Percentiles rank a stretch among this genome's conserved stretches.
Conservation (phyloP, 2,888 invertebrate genomes). For the Pollenia griseotomentosa region DNA sequence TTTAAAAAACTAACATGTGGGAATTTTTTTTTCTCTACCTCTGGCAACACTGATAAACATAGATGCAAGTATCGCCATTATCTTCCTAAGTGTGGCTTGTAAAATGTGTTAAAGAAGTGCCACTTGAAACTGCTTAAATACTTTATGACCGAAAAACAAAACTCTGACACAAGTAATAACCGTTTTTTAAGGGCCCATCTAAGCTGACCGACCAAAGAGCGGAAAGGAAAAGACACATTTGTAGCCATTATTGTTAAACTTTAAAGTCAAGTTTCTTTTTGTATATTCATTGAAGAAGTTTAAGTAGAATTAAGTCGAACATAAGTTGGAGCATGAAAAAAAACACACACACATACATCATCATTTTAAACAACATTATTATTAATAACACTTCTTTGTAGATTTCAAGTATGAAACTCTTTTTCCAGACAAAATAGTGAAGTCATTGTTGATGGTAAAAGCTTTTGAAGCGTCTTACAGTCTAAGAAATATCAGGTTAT, state of each 20-base stretch:
- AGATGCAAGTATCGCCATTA: too few relatives aligned
- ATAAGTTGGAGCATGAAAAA: not conserved
- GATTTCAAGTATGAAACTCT: constrained; percentile 19
- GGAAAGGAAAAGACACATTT: not conserved
- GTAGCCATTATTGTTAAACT: constrained; percentile 3
- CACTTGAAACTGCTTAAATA: constrained; percentile 64
- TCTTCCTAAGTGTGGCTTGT: constrained; percentile 17
- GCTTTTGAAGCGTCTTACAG: constrained; percentile 51
- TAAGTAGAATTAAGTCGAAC: not conserved
- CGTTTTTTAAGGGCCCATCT: not conserved
- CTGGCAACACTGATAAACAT: too few relatives aligned
- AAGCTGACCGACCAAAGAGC: not conserved
- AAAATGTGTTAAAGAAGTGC: constrained; percentile 67
- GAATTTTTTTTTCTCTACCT: too few relatives aligned
- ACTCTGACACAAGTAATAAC: constrained; percentile 6
- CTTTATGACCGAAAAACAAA: constrained; percentile 44
- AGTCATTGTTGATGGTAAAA: constrained; percentile 22
- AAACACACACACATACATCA: not conserved
- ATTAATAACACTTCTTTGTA: constrained; percentile 29
- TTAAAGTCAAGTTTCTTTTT: not conserved
- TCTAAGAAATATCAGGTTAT: constrained; percentile 27
- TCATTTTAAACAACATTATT: constrained; percentile 61
- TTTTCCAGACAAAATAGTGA: constrained; percentile 25
- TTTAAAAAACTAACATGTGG: too few relatives aligned
- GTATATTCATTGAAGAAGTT: constrained; percentile 5